These are phyloP conservation scores for Cenopis cana DNA, from an alignment of 2,888 invertebrate species.

Conservation along the genomic window DNA sequence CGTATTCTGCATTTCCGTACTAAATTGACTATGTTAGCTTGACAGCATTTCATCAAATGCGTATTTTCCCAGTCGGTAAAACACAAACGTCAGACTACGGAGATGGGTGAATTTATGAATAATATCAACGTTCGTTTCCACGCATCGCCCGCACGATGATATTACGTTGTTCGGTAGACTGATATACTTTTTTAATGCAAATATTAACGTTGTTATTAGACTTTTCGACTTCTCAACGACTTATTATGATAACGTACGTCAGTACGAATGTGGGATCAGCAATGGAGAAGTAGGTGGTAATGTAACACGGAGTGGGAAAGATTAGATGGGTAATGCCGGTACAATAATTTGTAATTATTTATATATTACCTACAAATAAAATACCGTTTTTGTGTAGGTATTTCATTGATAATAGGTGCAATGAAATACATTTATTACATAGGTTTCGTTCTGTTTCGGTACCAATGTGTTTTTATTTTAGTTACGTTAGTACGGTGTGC, in stretches of 20 bases:
- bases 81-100: conserved; percentile 29
- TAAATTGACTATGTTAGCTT: conserved; percentile 5
- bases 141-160: conserved; percentile 16
- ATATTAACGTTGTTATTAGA: conserved; percentile 33
- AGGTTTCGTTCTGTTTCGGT: no score
- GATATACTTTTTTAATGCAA: conserved; percentile 29
- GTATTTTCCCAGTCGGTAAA: conserved; percentile 29
- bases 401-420: no score
- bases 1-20: neutral
- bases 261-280: neutral
- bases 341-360: no score
- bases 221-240: conserved; percentile 15
- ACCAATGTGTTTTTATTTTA: no score
- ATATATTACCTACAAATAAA: no score
- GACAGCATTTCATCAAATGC: conserved; percentile 23
- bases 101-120: conserved; percentile 37
- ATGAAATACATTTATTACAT: no score
- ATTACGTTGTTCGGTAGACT: conserved; percentile 24
- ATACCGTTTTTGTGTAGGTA: no score
- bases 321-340: neutral
- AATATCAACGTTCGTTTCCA: conserved; percentile 28
- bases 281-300: neutral
- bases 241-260: neutral
- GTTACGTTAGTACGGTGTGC: no score
- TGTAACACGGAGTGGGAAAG: neutral